phyloP scores from a whole-genome alignment of 2,113 vertebrate species.

The Columba janthina region DNA sequence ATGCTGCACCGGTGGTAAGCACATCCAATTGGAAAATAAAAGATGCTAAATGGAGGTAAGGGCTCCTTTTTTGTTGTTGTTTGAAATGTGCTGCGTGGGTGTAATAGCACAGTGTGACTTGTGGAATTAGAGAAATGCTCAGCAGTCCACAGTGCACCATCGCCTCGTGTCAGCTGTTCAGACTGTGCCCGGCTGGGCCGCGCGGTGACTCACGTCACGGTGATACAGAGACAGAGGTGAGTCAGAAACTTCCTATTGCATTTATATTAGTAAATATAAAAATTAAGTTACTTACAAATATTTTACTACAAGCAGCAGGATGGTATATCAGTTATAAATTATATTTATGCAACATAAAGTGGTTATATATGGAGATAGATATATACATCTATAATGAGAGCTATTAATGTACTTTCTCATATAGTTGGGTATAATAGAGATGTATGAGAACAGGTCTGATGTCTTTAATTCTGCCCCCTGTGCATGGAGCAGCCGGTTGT shows the following conservation, averaged over 20 bases:
- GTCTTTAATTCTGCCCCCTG: fast-evolving
- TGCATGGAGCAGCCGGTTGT: fast-evolving
- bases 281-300: too few relatives aligned
- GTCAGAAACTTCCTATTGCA: neutral
- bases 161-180: neutral
- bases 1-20: neutral
- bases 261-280: neutral
- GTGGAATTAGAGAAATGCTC: neutral
- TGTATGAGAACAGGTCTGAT: fast-evolving
- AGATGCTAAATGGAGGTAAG: neutral
- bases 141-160: neutral
- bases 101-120: neutral
- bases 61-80: neutral
- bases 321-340: neutral
- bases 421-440: fast-evolving
- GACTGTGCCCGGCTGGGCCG: neutral
- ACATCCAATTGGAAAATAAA: neutral
- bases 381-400: too few relatives aligned
- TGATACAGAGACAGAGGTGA: neutral
- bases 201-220: neutral
- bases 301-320: neutral
- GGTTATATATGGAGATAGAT: fast-evolving
- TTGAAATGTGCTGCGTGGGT: neutral
- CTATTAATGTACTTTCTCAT: too few relatives aligned
- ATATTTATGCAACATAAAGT: too few relatives aligned